Evolutionary conservation across 2,888 invertebrate genomes (phyloP).

Genomic region (Lycophotia porphyrea): DNA sequence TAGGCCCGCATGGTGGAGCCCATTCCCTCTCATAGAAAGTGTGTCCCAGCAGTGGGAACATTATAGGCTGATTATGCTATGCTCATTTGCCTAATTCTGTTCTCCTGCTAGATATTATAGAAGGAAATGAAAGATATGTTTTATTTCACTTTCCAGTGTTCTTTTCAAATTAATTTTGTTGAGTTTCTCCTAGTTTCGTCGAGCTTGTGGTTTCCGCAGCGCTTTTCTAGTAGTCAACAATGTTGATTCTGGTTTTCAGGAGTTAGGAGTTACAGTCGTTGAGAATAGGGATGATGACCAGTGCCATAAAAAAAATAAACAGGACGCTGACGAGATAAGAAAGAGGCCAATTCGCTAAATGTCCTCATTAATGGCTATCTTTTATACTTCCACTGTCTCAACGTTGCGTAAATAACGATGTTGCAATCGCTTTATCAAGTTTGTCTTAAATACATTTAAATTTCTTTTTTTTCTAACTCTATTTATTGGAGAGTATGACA

Average conservation of each 20-base stretch:
- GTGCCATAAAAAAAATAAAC: no score
- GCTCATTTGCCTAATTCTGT: not conserved
- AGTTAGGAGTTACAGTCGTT: not conserved
- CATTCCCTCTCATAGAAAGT: no score
- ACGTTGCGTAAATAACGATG: no score
- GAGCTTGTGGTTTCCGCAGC: not conserved
- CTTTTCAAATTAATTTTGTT: not conserved
- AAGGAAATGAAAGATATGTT: not conserved
- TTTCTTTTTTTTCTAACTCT: not conserved
- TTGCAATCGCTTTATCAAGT: not conserved
- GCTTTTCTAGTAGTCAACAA: not conserved
- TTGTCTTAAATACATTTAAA: not conserved
- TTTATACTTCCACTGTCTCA: no score
- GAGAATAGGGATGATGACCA: not conserved
- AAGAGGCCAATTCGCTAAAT: no score
- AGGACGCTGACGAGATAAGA: no score
- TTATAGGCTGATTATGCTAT: no score
- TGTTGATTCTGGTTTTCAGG: not conserved
- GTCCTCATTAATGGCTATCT: no score
- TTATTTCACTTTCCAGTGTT: not conserved
- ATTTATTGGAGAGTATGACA: conserved; percentile 6
- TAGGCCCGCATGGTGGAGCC: no score
- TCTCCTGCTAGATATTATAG: not conserved
- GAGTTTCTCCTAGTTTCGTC: not conserved
- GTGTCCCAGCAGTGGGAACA: no score